Base-by-base conservation (phyloP, 2,113 vertebrate genomes). In the Megaleporinus macrocephalus region DNA sequence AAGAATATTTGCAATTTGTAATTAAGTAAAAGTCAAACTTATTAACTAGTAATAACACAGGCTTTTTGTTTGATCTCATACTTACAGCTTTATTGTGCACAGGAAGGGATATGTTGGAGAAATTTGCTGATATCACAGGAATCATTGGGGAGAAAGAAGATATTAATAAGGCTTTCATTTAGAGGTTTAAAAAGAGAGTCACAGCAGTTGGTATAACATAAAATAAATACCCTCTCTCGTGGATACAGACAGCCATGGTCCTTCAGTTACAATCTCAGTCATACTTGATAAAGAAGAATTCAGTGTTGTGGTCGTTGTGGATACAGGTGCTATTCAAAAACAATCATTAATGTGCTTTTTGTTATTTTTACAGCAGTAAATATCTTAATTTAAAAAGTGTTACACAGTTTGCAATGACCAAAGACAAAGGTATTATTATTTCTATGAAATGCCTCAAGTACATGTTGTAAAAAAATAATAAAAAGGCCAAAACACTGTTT, bases 191-290 rank as follows among this genome's bases (percentile, higher is more conserved):
- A 22, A 59, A 4, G 33, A 47, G 47, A 2, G 16, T 2, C 14
- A 26, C 53, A 24, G 5, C 9, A 10, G 5, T 62, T 47, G 12
- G 24, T 5, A 61, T 26, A 2, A 26, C 22, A 41, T 9, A 29
- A 51, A 73, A 75, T 1, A 14, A 26, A 16, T 86, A 86, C 84
- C 84, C 1, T 68, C 1, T 73, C 51, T 77, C 33, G 68, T 13
- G 57, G 10, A 61, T 26, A 22, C 13, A 5, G 36, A 69, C 9
- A n/a, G 1, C 77, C 26, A 33, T 10, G 47, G 18, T 41, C 16
- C 68, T 5, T 0, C 4, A 27, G 80, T 83, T 70, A 20, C 24
- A 24, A 6, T 79, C 9, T 65, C 47, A 1, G 76, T 20, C 29
- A 44, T 55, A 72, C 16, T 20, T 76, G 84, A 72, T 18, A 20